Evolutionary conservation across 2,888 invertebrate species (phyloP), one percentile per base, ranked within the genome.

Genomic region (Sarcophaga variegata): DNA sequence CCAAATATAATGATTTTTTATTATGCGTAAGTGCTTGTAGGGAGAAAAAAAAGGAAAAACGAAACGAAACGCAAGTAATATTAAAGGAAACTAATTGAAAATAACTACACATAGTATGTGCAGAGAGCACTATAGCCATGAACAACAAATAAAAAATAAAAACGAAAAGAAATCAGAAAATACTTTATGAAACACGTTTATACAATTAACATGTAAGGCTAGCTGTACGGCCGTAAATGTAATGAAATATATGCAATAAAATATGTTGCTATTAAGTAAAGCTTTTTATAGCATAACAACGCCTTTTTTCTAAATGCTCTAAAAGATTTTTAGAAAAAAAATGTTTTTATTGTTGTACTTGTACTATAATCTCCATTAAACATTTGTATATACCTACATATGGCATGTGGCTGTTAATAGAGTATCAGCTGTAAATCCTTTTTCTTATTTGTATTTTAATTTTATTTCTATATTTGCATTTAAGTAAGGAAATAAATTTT

Each of bases 1-100:
- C 37, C 37, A 37, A 71, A 59, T 67, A 67, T 14, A 54, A 54
- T 54, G 17, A 14, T 54, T n/a, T 78, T 83, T 83, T 83, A 78
- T 83, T 78, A 78, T 83, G 78, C 72, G 78, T 83, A 67, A 83
- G 72, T 78, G 78, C 67, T 67, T 74, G 71, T 72, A 74, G 66
- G 22, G 45, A 10, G 20, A 47, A 3, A 67, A 45, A 67, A 47
- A 47, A 37, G 37, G 2, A 37, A 37, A 37, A 37, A 37, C 37
- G 2, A 37, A 37, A 37, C 3, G 37, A 37, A 54, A 71, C 27
- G 60, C 14, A 83, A 63, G 25, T 78, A 62, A 78, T 63, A 78
- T 49, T 78, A 74, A 4, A 64, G 66, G 66, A 54, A 77, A 83
- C 71, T 77, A 83, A 77, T 77, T 83, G 66, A 77, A 77, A 72